Base-by-base conservation (phyloP, 1,140 invertebrate genomes). In the Drosophila watanabei region DNA sequence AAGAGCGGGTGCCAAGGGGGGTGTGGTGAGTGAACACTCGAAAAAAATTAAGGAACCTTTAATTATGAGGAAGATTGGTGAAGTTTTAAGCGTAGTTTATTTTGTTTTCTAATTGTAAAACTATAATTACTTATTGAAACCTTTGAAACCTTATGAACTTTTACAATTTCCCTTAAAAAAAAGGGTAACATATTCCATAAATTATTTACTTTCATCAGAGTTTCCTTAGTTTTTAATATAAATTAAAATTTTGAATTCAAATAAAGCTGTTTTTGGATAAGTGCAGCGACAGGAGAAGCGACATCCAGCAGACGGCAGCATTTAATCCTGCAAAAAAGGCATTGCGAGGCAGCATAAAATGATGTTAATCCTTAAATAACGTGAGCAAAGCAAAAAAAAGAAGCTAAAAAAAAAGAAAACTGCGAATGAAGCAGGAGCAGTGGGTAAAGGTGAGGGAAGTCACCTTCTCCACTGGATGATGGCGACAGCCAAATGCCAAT, bases 311-410 rank as follows among this genome's bases (percentile, higher is more conserved):
- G 73, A 71, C 75, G 68, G 78, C 86, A 79, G 85, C 86, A 85
- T 89, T 88, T 88, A 88, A 88, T 88, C 85, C 85, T 89, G 85
- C 81, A 89, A 89, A 89, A 88, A 88, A 89, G 81, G 81, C 85
- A 85, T 84, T 85, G 84, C 84, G 65, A 84, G 78, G 85, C 85
- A 88, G 81, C 78, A 88, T 82, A 85, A 88, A 88, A 84, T 88
- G 85, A 88, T 88, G 85, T 89, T 88, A 88, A 88, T 88, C 85
- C 85, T 88, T 88, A 89, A 88, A 88, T 88, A 88, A 85, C 86
- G 82, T 75, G 85, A 73, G 64, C 77, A 78, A 57, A 24, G 75
- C 54, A 68, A 46, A 66, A 62, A 79, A 57, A 16, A n/a, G n/a
- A 52, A 30, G 35, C 24, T 24, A 32, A 18, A 16, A 24, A 32